phyloP scores from a whole-genome alignment of 1,140 invertebrate species.

The Aphidius ervi region DNA sequence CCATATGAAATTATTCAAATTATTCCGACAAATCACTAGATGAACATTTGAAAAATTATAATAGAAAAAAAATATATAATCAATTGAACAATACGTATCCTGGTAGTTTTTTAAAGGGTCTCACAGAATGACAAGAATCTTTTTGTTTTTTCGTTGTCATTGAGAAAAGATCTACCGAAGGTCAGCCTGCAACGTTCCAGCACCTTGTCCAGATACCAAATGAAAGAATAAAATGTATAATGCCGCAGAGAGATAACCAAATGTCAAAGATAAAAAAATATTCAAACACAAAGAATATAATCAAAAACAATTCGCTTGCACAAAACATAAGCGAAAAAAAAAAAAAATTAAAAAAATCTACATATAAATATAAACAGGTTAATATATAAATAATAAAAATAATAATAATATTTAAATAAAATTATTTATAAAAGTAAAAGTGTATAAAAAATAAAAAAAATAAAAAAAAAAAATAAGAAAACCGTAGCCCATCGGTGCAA shows the following conservation, averaged over 20 bases:
- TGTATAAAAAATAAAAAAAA: slow-evolving; percentile 8
- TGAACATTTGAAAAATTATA: too few species aligned
- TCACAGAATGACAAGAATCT: slow-evolving; percentile 11
- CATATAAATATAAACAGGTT: slow-evolving; percentile 8
- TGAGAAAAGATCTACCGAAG: slow-evolving; percentile 10
- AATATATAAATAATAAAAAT: slow-evolving; percentile 1
- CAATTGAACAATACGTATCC: neutral
- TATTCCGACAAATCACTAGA: too few species aligned
- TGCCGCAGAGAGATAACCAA: neutral
- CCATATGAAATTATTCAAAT: too few species aligned
- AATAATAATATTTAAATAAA: neutral
- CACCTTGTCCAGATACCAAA: slow-evolving; percentile 15
- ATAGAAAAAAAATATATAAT: neutral
- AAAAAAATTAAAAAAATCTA: slow-evolving; percentile 3
- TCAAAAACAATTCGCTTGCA: too few species aligned
- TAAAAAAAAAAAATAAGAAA: slow-evolving; percentile 16
- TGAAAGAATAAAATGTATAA: neutral
- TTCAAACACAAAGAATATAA: too few species aligned
- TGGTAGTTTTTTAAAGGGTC: too few species aligned
- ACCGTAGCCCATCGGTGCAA: slow-evolving; percentile 17
- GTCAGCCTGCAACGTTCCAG: slow-evolving; percentile 22
- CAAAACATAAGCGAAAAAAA: neutral
- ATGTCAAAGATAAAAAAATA: neutral
- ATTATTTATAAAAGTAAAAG: slow-evolving; percentile 3
- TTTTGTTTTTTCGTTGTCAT: slow-evolving; percentile 14